Evolutionary conservation across 2,113 vertebrate species (phyloP).

Genomic region (Calidris pugnax): DNA sequence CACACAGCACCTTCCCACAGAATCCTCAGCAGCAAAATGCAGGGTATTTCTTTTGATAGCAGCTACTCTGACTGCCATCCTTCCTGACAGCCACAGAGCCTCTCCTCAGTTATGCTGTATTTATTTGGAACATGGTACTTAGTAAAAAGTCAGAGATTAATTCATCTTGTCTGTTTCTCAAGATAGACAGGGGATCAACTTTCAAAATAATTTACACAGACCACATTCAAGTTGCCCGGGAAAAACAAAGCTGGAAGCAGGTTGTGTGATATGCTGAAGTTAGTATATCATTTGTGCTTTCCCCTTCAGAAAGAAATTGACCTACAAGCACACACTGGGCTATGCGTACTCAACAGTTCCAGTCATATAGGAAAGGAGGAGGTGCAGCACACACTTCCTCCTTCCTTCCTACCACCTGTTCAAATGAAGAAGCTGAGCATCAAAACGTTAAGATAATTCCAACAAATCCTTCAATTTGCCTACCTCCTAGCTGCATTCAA

Average conservation of each 20-base stretch:
- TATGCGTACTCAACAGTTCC: background rate
- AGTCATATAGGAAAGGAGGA: background rate
- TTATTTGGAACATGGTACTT: background rate
- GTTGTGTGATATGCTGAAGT: background rate
- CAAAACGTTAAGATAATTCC: background rate
- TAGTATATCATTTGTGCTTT: background rate
- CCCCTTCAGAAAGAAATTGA: background rate
- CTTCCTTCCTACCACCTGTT: background rate
- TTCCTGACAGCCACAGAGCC: background rate
- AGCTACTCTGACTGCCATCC: background rate
- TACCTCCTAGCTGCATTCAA: background rate
- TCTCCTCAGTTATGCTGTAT: background rate
- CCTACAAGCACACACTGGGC: background rate
- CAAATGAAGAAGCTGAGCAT: background rate
- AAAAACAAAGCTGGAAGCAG: background rate
- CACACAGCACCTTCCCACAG: background rate
- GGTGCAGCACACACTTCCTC: background rate
- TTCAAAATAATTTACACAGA: background rate
- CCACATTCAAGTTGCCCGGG: background rate
- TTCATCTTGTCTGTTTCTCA: background rate
- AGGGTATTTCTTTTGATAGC: background rate
- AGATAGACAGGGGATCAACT: background rate
- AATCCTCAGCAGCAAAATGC: background rate
- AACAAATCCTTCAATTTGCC: background rate
- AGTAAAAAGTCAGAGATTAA: background rate